Percentiles rank a stretch among this genome's conserved stretches.
Evolutionary conservation across 2,797 vertebrate genomes (phyloP).

Genomic region (Amblyopsis hoosieri): DNA sequence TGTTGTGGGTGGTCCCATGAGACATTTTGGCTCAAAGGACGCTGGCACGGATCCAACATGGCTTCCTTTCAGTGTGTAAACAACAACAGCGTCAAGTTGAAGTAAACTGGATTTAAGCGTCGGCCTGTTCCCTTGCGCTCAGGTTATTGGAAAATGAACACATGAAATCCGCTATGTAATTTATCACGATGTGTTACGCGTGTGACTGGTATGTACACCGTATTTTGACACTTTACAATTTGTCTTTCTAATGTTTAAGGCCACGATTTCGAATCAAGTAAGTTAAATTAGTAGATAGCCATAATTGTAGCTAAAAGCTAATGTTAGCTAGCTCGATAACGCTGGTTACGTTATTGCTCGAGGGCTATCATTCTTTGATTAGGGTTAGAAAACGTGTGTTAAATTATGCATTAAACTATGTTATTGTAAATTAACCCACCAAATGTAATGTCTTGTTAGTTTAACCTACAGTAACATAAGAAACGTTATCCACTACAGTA

Average conservation of each 20-base stretch:
- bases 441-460: no score
- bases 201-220: conserved; percentile 60
- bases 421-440: no score
- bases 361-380: neutral
- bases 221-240: conserved; percentile 29
- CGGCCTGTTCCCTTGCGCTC: conserved; percentile 37
- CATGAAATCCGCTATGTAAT: conserved; percentile 9
- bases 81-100: conserved; percentile 75
- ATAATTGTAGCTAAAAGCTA: conserved; percentile 47
- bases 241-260: conserved; percentile 26
- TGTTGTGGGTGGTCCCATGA: conserved; percentile 67
- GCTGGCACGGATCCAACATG: conserved; percentile 72
- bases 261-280: conserved; percentile 31
- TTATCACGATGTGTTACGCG: conserved; percentile 67
- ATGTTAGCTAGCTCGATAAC: conserved; percentile 20
- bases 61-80: conserved; percentile 64
- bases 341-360: neutral
- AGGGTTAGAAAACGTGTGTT: neutral
- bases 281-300: conserved; percentile 48
- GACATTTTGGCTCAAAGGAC: conserved; percentile 65
- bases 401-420: no score
- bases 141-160: conserved; percentile 3
- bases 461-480: no score
- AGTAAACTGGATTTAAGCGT: conserved; percentile 54
- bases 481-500: no score